Evolutionary conservation across 2,888 invertebrate genomes (phyloP).

Genomic region (Amaurobius ferox): DNA sequence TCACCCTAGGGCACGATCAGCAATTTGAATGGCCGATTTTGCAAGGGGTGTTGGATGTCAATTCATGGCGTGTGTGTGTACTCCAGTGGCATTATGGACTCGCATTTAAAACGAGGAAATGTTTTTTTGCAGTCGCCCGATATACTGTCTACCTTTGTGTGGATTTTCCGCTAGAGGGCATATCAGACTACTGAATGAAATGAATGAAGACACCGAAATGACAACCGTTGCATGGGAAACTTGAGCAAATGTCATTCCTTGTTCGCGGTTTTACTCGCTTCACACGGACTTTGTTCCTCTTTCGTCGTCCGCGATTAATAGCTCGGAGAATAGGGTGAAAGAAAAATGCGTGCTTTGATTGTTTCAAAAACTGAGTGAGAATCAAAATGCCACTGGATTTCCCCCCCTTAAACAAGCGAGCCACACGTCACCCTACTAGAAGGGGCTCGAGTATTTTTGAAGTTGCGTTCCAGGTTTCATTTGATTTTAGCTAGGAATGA

Average conservation of each 20-base stretch:
- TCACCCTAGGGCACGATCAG: not conserved
- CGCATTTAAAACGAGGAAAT: not conserved
- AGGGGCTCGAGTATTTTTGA: no score
- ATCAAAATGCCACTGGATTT: no score
- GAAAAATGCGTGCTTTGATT: constrained; percentile 27
- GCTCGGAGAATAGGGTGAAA: not conserved
- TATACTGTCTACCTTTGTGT: constrained; percentile 63
- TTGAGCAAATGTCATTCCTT: constrained; percentile 29
- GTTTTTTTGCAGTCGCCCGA: constrained; percentile 21
- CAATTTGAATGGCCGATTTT: not conserved
- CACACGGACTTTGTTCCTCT: not conserved
- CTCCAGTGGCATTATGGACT: not conserved
- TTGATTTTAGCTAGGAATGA: no score
- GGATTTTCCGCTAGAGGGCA: constrained; percentile 51
- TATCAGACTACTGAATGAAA: constrained; percentile 30
- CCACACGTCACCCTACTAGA: no score
- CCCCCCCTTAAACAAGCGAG: no score
- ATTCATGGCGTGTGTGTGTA: not conserved
- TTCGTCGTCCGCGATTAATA: not conserved
- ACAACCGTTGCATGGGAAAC: constrained; percentile 32
- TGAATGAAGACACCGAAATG: not conserved
- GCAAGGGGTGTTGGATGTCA: no score
- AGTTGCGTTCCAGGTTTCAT: no score
- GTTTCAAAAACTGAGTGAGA: no score
- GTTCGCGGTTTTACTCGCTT: not conserved